A percentile compares a stretch with the other conserved stretches of the same genome.
These are phyloP conservation scores for Papilio polyxenes DNA, from an alignment of 1,140 invertebrate species.

Conservation along the genomic window DNA sequence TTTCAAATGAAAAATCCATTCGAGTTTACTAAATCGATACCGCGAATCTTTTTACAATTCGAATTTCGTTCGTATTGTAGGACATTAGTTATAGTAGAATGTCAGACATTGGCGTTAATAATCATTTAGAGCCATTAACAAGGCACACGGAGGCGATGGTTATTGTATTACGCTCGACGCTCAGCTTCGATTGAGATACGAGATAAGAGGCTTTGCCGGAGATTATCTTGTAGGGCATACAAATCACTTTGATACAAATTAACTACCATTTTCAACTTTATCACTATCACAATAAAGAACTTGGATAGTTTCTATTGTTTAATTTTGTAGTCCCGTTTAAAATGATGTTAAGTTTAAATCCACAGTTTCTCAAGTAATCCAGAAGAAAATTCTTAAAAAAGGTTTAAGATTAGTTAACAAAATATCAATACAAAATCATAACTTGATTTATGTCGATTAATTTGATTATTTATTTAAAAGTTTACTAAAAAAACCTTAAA, in stretches of 20 bases:
- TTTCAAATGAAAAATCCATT: too few relatives aligned
- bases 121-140: conserved; percentile 17
- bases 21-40: too few relatives aligned
- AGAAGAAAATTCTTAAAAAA: neutral
- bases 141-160: conserved; percentile 23
- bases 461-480: neutral
- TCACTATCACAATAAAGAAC: neutral
- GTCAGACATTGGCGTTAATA: neutral
- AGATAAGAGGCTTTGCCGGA: conserved; percentile 33
- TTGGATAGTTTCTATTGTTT: neutral
- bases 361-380: neutral
- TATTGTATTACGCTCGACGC: conserved; percentile 15
- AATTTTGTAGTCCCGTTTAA: conserved; percentile 6
- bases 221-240: conserved; percentile 35
- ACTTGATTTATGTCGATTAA: neutral
- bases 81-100: neutral
- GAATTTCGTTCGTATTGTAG: neutral
- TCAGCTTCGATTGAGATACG: conserved; percentile 34
- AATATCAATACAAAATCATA: neutral
- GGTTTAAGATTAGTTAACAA: neutral
- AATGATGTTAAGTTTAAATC: neutral
- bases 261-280: conserved; percentile 6
- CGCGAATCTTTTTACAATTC: neutral
- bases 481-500: neutral
- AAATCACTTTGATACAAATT: conserved; percentile 17